Evolutionary conservation across 2,888 invertebrate species (phyloP).

Genomic region (Deroplatys truncata): DNA sequence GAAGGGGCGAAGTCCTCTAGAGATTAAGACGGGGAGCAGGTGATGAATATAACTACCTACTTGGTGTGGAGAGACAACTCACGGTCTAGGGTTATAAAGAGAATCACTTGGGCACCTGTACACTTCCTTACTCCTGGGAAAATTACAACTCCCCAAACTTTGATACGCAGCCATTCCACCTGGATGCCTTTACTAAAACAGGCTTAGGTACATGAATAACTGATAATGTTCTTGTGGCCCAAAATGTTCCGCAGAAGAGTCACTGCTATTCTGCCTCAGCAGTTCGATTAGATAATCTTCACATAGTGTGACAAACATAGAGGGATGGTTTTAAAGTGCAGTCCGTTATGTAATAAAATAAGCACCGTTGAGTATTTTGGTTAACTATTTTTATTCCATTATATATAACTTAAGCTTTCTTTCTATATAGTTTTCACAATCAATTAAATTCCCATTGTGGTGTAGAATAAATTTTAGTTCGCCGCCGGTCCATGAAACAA

Average conservation of each 20-base stretch:
- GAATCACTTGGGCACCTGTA: background rate
- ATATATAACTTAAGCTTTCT: too few species aligned
- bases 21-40: background rate
- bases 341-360: too few species aligned
- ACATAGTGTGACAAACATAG: too few species aligned
- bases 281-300: too few species aligned
- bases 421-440: too few species aligned
- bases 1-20: background rate
- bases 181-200: background rate
- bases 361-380: too few species aligned
- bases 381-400: too few species aligned
- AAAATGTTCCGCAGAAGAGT: background rate
- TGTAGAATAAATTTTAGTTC: too few species aligned
- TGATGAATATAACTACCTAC: background rate
- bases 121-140: background rate
- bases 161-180: background rate
- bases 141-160: background rate
- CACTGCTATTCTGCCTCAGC: too few species aligned
- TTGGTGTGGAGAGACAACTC: background rate
- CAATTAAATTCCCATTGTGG: too few species aligned
- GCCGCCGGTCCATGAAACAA: too few species aligned
- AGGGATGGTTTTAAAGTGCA: too few species aligned
- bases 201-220: background rate
- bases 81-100: background rate
- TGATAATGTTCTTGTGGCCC: background rate